These are phyloP conservation scores for Otis tarda DNA, from an alignment of 2,113 vertebrate species.

Conservation along the genomic window DNA sequence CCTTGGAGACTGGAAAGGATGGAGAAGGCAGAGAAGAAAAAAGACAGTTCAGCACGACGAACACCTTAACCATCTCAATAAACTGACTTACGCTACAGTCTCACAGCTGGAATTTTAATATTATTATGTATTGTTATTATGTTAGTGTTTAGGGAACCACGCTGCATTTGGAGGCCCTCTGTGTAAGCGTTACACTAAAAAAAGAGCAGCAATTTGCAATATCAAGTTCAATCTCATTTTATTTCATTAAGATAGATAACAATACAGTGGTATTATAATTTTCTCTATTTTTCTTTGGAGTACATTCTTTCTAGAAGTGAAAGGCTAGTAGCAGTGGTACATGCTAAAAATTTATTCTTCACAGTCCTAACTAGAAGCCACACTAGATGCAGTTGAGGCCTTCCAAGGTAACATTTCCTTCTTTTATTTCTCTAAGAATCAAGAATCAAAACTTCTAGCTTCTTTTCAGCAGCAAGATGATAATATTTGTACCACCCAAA, in stretches of 20 bases:
- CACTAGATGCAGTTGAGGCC: background rate
- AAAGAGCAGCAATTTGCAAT: background rate
- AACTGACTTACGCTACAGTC: background rate
- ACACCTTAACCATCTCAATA: background rate
- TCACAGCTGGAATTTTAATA: background rate
- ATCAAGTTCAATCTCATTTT: background rate
- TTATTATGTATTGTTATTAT: background rate
- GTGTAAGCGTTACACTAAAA: background rate
- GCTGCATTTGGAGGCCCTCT: background rate
- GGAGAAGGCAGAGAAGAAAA: background rate
- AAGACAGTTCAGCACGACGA: background rate
- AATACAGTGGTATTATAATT: background rate
- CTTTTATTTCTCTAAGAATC: background rate
- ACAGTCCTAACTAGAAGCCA: background rate
- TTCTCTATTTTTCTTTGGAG: background rate
- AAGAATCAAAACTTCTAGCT: background rate
- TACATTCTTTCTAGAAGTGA: background rate
- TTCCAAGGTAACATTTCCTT: background rate
- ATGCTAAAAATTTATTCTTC: background rate
- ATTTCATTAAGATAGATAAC: background rate
- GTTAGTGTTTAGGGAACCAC: background rate
- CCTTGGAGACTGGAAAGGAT: background rate
- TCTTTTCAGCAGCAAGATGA: background rate
- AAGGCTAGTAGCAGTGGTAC: background rate
- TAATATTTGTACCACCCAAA: background rate